Evolutionary conservation across 2,113 vertebrate species (phyloP), one percentile per base, ranked within the genome.

Genomic region (Scomber colias): DNA sequence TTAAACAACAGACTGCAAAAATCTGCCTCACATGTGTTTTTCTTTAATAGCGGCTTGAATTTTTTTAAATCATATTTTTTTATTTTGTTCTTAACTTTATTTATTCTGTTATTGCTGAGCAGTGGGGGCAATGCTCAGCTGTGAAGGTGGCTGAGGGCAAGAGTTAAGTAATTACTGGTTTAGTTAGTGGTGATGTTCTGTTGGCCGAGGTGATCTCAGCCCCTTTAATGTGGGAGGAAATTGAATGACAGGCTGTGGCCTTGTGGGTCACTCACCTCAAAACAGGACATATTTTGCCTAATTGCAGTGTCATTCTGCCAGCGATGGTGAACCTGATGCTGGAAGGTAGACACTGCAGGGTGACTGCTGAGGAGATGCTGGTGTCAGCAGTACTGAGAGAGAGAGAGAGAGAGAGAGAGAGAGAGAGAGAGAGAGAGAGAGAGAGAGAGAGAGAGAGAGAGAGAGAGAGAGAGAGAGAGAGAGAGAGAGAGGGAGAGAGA

Each of bases 321-420:
- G 55, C 2, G 5, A 84, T 50, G 67, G 68, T 89, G 64, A 87
- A 83, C 67, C 65, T 76, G 79, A 85, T 79, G 61, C 75, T 70
- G 15, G 17, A 12, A 48, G 62, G 64, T 66, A 69, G 48, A 82
- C 61, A 67, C 50, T 54, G 10, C 30, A 51, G 75, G 81, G 79
- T 86, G 83, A 78, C 45, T 31, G 64, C 77, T 73, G 77, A 69
- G 31, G 76, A 88, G 65, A 40, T 82, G 84, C 71, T 73, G 19
- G 70, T 81, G 85, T 92, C 86, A 85, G 87, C 87, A 77, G 54
- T 57, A 46, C 67, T 40, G 19, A 48, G 55, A 7, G 54, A 51
- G 21, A 53, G 21, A 9, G 48, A 66, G 27, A 11, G 44, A 49
- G 57, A 50, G 53, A 63, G 48, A 53, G 3, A 0, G 24, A 0